Evolutionary conservation across 2,888 invertebrate species (phyloP), one percentile per base, ranked within the genome.

Genomic region (Taenaris catops): DNA sequence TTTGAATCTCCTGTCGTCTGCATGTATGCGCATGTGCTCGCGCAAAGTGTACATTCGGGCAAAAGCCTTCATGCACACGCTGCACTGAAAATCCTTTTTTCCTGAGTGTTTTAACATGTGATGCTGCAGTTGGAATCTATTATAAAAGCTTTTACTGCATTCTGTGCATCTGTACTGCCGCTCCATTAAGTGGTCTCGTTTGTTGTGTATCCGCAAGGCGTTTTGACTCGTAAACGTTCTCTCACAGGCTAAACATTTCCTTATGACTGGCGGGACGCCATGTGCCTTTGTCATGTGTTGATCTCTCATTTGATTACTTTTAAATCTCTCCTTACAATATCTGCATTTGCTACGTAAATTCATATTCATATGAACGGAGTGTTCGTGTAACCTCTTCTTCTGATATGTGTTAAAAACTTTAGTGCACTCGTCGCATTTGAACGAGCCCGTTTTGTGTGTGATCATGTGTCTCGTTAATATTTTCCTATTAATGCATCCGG

Each of bases 1-100:
- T 8, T 53, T 56, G 12, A 58, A 64, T 1, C 56, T 39, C 2
- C 58, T 51, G 23, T 63, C 60, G 12, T 65, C 49, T 0, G 49
- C 44, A 25, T 70, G 69, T 14, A 62, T 62, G 1, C 63, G 45
- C 60, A 70, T 50, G 34, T 79, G 76, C 18, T 63, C 62, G 0
- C 39, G 51, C 32, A 51, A 37, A 1, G 48, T 53, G 17, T 47
- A 47, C 20, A 53, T 51, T 10, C 52, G 44, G 1, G 44, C 44
- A 18, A 52, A 61, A 1, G 53, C 28, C 39, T 58, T 57, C 2
- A 41, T 34, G 18, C 63, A 63, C 1, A 55, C 40, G 0, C 55
- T 54, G 34, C 65, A 66, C 12, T 56, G 44, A 8, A 55, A 57
- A 3, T 34, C 34, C 16, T 35, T 43, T 17, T 40, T 14, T 0